Evolutionary conservation across 2,113 vertebrate genomes (phyloP), one percentile per base, ranked within the genome.

Genomic region (Petromus typicus): DNA sequence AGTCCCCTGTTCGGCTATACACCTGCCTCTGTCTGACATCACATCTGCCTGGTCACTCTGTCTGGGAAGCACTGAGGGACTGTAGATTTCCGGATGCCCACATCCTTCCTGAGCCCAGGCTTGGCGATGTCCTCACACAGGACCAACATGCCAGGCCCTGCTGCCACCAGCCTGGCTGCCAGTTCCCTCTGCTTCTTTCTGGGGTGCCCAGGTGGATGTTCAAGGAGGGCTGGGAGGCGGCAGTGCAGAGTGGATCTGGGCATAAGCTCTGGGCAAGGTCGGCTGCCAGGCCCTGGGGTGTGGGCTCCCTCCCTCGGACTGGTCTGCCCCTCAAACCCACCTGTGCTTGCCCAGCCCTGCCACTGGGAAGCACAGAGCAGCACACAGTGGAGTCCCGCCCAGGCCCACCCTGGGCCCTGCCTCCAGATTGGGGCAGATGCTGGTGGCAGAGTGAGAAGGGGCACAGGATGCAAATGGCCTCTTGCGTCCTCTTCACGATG

Each of bases 291-390:
- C 1, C 6, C 1, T 11, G 7, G 2, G 43, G 10, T 4, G n/a
- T 3, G 0, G 4, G 63, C 30, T 25, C 34, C 73, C 57, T 73
- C 16, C n/a, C 91, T 80, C 96, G 88, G 89, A 95, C 23, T 9
- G 82, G 27, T 22, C 79, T 95, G 94, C 86, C 96, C 92, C 73
- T 96, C 96, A 87, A 63, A 56, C 22, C 85, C 91, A 92, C 90
- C 93, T 92, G 93, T 48, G 79, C 90, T 78, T 86, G 54, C 93
- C 45, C 63, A 12, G 69, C 45, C 66, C 3, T n/a, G 45, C 43
- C 8, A 66, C 96, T 90, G 79, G 93, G 97, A 85, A n/a, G 27
- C 27, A 45, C 4, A 9, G 90, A 40, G 63, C 54, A 12, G 2
- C 59, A 32, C 43, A 48, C 25, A 7, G 22, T 3, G 0, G 43